Conservation (phyloP, 2,797 vertebrate genomes). For the Anisognathus igniventris region DNA sequence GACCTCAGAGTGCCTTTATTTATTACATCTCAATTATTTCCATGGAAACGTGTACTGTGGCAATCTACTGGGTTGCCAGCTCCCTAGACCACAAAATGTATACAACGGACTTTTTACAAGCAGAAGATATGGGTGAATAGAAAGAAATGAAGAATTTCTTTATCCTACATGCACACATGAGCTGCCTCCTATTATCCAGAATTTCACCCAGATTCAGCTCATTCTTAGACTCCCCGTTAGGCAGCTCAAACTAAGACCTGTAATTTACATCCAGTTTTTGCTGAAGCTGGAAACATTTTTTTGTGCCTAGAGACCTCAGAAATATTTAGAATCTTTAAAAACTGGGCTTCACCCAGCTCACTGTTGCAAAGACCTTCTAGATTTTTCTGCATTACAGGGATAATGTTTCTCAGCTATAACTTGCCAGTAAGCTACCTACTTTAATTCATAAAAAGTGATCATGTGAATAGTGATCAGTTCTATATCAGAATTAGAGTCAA, state of each 20-base stretch:
- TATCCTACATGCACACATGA: neutral
- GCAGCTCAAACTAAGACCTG: constrained; percentile 42
- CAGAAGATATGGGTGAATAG: neutral
- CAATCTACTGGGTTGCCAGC: constrained; percentile 57
- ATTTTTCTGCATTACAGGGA: constrained; percentile 8
- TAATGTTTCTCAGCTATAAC: neutral
- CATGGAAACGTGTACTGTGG: constrained; percentile 74
- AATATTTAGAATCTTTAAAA: constrained; percentile 25
- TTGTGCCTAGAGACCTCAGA: neutral
- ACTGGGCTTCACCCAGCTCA: neutral
- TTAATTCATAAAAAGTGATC: constrained; percentile 27
- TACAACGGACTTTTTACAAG: constrained; percentile 53
- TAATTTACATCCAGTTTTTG: constrained; percentile 54
- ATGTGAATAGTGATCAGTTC: neutral
- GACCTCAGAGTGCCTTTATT: constrained; percentile 76
- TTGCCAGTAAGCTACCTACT: constrained; percentile 15
- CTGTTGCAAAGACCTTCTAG: constrained; percentile 39
- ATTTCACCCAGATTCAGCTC: constrained; percentile 31
- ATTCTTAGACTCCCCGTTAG: neutral
- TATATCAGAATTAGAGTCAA: constrained; percentile 8
- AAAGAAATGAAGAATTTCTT: constrained; percentile 15
- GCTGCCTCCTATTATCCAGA: neutral
- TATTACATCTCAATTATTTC: constrained; percentile 81
- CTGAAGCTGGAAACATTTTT: constrained; percentile 15
- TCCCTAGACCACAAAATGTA: constrained; percentile 64